Conservation (phyloP, 2,113 vertebrate genomes). For the Nicator chloris region DNA sequence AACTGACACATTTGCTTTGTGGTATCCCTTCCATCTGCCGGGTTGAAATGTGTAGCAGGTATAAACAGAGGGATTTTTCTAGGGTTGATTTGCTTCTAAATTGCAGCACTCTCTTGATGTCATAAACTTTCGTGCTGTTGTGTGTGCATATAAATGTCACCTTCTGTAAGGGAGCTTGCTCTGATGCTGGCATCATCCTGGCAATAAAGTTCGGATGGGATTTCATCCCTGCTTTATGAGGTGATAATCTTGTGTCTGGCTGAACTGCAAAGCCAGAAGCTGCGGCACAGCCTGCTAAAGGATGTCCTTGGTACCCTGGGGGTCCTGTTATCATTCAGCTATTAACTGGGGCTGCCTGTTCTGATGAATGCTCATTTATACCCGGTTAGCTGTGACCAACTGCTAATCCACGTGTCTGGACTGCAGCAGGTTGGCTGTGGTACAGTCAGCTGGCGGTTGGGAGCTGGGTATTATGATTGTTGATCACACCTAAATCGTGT, state of each 20-base stretch:
- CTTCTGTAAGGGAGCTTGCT: background rate
- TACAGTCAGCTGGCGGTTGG: background rate
- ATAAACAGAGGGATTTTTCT: conserved; percentile 1
- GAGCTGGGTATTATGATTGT: background rate
- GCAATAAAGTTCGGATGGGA: background rate
- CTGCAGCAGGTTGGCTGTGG: background rate
- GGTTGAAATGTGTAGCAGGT: background rate
- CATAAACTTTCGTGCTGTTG: background rate
- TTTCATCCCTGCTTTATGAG: conserved; percentile 23
- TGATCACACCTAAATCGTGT: background rate
- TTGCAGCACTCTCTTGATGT: background rate
- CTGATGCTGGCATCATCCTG: background rate
- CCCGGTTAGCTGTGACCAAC: background rate
- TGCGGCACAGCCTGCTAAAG: background rate
- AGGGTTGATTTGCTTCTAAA: background rate
- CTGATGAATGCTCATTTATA: background rate
- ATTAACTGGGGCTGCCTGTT: background rate
- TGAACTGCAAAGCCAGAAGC: background rate
- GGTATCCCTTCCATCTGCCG: background rate
- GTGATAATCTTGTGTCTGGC: background rate
- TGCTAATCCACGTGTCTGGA: background rate
- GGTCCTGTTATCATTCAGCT: background rate
- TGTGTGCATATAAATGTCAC: background rate
- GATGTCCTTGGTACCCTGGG: background rate
- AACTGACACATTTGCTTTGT: background rate